Conservation (phyloP, 2,797 vertebrate species). For the Moxostoma hubbsi region DNA sequence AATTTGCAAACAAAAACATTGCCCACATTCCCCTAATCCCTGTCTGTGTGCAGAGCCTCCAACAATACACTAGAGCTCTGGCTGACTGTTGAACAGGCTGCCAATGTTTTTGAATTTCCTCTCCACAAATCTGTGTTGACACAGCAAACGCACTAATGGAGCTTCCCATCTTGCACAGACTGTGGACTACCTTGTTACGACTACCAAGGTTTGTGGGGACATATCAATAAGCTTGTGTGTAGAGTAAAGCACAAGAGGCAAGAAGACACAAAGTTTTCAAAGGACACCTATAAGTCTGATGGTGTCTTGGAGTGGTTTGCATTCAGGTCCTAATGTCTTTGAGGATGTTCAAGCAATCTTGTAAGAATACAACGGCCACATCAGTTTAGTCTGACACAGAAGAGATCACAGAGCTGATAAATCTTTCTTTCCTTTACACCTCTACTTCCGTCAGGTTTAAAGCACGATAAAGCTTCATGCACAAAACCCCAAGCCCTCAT, state of each 20-base stretch:
- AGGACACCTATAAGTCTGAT: not conserved
- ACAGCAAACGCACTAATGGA: slow-evolving; percentile 33
- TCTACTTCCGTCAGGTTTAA: slow-evolving; percentile 12
- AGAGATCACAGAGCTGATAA: slow-evolving; percentile 17
- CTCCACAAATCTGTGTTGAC: slow-evolving; percentile 55
- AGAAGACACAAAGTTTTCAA: not conserved
- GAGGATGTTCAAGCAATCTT: not conserved
- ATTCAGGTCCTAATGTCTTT: not conserved
- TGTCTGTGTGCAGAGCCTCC: slow-evolving; percentile 73
- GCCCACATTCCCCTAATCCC: slow-evolving; percentile 78
- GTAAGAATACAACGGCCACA: not conserved
- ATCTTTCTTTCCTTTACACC: slow-evolving; percentile 23
- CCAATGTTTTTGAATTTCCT: slow-evolving; percentile 49
- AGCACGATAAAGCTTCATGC: slow-evolving; percentile 6
- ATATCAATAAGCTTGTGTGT: slow-evolving; percentile 20
- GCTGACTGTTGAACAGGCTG: slow-evolving; percentile 67
- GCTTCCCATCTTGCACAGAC: slow-evolving; percentile 20
- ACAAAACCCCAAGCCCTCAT: slow-evolving; percentile 14
- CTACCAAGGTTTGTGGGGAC: slow-evolving; percentile 5
- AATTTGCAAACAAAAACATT: slow-evolving; percentile 84
- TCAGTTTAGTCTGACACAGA: not conserved
- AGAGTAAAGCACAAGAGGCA: not conserved
- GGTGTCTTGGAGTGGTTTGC: not conserved
- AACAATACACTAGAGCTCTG: slow-evolving; percentile 78
- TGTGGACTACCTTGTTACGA: not conserved